Conservation (phyloP, 2,888 invertebrate genomes). For the Watsonalla cultraria region DNA sequence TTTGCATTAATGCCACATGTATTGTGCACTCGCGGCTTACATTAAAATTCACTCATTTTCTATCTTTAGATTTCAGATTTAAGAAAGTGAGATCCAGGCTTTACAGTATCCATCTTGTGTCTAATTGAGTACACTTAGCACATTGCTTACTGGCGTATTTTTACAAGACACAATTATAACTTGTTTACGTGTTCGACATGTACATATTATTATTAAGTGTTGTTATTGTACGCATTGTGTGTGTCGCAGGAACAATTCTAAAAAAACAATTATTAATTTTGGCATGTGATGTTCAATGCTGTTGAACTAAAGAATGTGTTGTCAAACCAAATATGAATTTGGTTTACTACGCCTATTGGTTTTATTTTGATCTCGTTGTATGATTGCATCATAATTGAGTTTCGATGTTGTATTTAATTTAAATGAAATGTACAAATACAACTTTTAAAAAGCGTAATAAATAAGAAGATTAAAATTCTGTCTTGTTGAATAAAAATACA, state of each 20-base stretch:
- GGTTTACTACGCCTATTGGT: neutral
- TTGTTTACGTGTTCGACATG: neutral
- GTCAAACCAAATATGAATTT: neutral
- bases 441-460: too few relatives aligned
- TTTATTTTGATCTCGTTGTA: too few relatives aligned
- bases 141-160: constrained; percentile 2
- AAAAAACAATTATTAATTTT: neutral
- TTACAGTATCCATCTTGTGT: constrained; percentile 11
- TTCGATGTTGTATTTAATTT: too few relatives aligned
- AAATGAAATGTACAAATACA: too few relatives aligned
- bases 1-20: neutral
- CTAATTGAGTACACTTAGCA: constrained; percentile 10
- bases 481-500: too few relatives aligned
- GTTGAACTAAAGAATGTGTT: neutral
- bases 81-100: constrained; percentile 10
- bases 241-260: neutral
- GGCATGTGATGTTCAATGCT: neutral
- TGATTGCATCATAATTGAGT: too few relatives aligned
- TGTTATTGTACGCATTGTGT: neutral
- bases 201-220: neutral
- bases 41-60: constrained; percentile 6
- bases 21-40: constrained; percentile 1
- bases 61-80: constrained; percentile 18
- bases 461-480: too few relatives aligned
- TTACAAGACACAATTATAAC: neutral